Evolutionary conservation across 1,140 invertebrate species (phyloP).

Genomic region (Polypedilum pembai): DNA sequence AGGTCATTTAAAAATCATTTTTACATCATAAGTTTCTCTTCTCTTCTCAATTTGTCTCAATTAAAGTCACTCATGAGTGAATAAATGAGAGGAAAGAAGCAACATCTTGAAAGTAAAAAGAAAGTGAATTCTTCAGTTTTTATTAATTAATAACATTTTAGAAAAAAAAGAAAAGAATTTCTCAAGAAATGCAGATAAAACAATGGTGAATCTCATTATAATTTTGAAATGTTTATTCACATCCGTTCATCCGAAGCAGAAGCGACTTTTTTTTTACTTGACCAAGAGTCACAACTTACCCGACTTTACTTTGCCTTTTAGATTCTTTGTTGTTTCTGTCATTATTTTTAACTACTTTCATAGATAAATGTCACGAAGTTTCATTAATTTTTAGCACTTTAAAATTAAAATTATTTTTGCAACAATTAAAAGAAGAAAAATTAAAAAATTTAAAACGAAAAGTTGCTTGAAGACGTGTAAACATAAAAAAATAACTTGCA

Average conservation of each 20-base stretch:
- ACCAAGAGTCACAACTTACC: background rate
- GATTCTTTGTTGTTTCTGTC: slow-evolving; percentile 24
- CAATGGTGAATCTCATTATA: slow-evolving; percentile 25
- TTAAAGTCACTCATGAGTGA: too few relatives aligned
- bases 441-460: background rate
- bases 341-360: background rate
- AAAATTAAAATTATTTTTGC: background rate
- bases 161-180: background rate
- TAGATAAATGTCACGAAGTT: background rate
- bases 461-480: slow-evolving; percentile 17
- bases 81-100: background rate
- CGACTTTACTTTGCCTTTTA: slow-evolving; percentile 23
- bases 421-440: slow-evolving; percentile 1
- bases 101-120: background rate
- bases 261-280: slow-evolving; percentile 6
- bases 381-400: background rate
- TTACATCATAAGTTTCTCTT: too few relatives aligned
- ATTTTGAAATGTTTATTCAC: background rate
- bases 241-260: background rate
- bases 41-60: too few relatives aligned
- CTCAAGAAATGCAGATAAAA: background rate
- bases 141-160: background rate
- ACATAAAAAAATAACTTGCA: slow-evolving; percentile 15
- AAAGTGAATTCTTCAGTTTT: background rate
- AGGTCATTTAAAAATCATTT: too few relatives aligned